phyloP scores from a whole-genome alignment of 2,888 invertebrate genomes.

The Helleia helle region DNA sequence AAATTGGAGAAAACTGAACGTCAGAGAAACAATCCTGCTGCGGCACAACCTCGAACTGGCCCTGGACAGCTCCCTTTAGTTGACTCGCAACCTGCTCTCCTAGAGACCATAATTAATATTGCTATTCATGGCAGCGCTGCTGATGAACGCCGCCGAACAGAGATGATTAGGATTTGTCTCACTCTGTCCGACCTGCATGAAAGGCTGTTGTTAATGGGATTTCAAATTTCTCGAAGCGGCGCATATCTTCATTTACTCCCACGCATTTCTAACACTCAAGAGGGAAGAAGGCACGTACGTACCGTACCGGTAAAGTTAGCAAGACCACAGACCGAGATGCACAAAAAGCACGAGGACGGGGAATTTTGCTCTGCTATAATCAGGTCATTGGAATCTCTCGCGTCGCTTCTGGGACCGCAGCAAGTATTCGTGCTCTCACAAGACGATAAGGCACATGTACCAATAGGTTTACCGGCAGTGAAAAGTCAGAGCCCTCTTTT shows the following conservation, averaged over 20 bases:
- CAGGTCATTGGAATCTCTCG: constrained; percentile 21
- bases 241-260: constrained; percentile 19
- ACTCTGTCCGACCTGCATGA: constrained; percentile 21
- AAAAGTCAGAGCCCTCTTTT: constrained; percentile 12
- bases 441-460: constrained; percentile 20
- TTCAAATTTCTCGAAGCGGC: constrained; percentile 18
- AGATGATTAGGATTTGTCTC: constrained; percentile 21
- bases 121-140: constrained; percentile 14
- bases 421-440: constrained; percentile 21
- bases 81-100: constrained; percentile 8
- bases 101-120: constrained; percentile 7
- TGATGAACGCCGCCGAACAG: constrained; percentile 22
- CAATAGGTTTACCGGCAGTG: constrained; percentile 10
- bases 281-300: constrained; percentile 19
- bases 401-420: constrained; percentile 21
- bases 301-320: constrained; percentile 19
- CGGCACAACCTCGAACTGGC: constrained; percentile 5
- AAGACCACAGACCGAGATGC: constrained; percentile 17
- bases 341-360: constrained; percentile 20
- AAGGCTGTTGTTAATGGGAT: constrained; percentile 20
- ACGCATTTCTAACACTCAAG: constrained; percentile 18
- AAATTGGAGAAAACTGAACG: constrained; percentile 14
- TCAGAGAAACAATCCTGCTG: constrained; percentile 8
- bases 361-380: constrained; percentile 23
- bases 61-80: constrained; percentile 2